Base-by-base conservation (phyloP, 2,888 invertebrate genomes). In the Hydropsyche betteni region DNA sequence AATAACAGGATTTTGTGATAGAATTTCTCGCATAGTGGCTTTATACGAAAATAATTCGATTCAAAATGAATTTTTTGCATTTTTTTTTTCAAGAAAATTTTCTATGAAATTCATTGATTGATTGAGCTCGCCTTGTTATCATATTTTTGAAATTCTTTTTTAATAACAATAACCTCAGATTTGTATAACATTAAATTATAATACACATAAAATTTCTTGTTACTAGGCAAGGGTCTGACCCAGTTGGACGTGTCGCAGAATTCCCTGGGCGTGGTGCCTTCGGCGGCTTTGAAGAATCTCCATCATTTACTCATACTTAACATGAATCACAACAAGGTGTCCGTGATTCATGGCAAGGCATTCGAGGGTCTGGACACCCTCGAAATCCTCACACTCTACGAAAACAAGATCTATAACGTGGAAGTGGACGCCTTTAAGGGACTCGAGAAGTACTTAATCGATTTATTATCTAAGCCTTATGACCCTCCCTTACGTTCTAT, bases 191-290 rank as follows among this genome's bases (percentile, higher is more conserved):
- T 24, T 24, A 24, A 24, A 24, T 24, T 24, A 24, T 24, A 24
- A 24, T 24, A 2, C 24, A 24, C 24, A 24, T 24, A 24, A 24
- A 8, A 44, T 44, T 64, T 36, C 34, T 34, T 64, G 12, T 12
- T 36, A 34, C 71, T 85, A 95, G 95, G 95, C 80, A 93, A 94
- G 85, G 94, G 93, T 83, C 86, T 97, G 81, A 95, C 95, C 24
- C 94, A 96, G 83, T 86, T 97, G 82, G 96, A 96, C 83, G 91
- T 96, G 68, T 95, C 95, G 0, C 92, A 94, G 82, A 97, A 97
- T 86, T 92, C 92, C 80, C 86, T 96, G 81, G 91, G 90, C 79
- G 89, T 90, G 64, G 94, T 96, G 68, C 96, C 96, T 34, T 94
- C 94, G 0, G 87, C 90, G 34, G 94, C 96, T 0, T 90, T 95